Conservation (phyloP, 2,113 vertebrate species). For the Hippocampus barbouri region DNA sequence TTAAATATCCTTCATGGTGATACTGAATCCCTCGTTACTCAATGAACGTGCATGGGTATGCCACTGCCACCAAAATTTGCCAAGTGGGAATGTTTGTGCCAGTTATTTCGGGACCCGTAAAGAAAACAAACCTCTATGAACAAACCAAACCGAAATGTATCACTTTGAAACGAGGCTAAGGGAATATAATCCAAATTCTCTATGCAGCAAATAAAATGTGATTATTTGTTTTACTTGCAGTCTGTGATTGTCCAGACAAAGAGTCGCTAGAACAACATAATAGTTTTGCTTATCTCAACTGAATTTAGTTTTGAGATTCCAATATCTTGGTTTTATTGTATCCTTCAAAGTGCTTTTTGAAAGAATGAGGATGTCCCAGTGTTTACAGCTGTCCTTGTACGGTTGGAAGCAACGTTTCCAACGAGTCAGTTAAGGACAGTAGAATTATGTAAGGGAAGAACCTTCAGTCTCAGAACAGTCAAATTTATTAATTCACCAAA, state of each 20-base stretch:
- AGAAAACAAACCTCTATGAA: background rate
- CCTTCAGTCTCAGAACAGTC: constrained; percentile 7
- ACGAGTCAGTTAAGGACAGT: background rate
- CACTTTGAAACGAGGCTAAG: background rate
- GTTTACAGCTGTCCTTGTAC: constrained; percentile 33
- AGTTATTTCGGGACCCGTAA: background rate
- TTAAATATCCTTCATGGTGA: background rate
- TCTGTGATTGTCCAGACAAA: background rate
- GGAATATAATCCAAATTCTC: background rate
- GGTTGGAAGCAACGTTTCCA: constrained; percentile 23
- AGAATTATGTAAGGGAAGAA: background rate
- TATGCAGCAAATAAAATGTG: background rate
- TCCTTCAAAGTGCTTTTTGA: constrained; percentile 15
- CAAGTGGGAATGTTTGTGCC: background rate
- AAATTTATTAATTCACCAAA: constrained; percentile 23
- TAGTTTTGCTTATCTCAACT: background rate
- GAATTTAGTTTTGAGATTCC: constrained; percentile 10
- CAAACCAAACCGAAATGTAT: background rate
- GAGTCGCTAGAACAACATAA: background rate
- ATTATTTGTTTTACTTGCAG: background rate
- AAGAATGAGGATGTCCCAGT: constrained; percentile 21
- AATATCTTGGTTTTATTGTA: background rate
- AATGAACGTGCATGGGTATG: background rate
- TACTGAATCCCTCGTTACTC: background rate
- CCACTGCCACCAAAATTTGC: background rate